Conservation (phyloP, 2,113 vertebrate species). For the Vimba vimba region DNA sequence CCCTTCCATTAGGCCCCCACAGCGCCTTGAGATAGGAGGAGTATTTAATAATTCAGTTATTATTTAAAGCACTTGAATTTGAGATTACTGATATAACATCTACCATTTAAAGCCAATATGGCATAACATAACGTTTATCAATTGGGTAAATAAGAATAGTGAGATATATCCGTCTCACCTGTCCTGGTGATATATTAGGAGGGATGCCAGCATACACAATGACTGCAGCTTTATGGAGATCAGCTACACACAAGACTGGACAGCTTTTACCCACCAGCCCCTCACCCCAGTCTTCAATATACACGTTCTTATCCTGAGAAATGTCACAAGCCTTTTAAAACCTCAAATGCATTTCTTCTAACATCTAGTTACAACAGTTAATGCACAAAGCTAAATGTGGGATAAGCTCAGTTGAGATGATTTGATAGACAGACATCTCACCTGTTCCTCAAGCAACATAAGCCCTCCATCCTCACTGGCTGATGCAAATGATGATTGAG, state of each 20-base stretch:
- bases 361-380: background rate
- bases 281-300: conserved; percentile 81
- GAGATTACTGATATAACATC: background rate
- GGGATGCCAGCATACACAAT: conserved; percentile 67
- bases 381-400: background rate
- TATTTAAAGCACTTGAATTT: background rate
- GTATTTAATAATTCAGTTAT: background rate
- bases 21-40: conserved; percentile 65
- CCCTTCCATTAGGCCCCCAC: conserved; percentile 68
- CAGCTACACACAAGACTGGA: conserved; percentile 73
- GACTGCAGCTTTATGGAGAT: conserved; percentile 61
- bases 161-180: conserved; percentile 62
- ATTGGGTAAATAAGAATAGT: background rate
- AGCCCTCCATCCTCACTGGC: conserved; percentile 24
- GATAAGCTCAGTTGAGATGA: too few relatives aligned
- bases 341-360: background rate
- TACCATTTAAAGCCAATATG: background rate
- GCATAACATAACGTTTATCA: background rate
- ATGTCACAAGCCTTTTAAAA: conserved; percentile 8
- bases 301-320: conserved; percentile 71
- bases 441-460: conserved; percentile 45
- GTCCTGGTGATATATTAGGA: conserved; percentile 74
- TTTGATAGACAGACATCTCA: conserved; percentile 7
- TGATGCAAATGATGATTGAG: background rate
- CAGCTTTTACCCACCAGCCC: conserved; percentile 70